Evolutionary conservation across 2,888 invertebrate species (phyloP).

Genomic region (Dicyrtoma fusca): DNA sequence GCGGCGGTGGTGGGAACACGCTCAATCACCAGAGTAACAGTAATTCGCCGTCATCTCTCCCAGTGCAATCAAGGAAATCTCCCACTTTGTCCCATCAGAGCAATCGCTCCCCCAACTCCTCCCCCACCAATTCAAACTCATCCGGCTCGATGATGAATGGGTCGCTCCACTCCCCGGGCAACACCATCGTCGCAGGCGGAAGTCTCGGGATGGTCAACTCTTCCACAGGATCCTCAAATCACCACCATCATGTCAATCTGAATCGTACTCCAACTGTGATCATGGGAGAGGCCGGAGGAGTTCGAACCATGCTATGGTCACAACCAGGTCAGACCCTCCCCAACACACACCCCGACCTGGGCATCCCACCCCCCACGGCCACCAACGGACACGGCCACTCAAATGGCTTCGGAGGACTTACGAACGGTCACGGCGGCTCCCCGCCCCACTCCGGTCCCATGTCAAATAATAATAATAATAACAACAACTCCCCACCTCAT

Average conservation of each 20-base stretch:
- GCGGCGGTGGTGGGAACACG: slow-evolving; percentile 41
- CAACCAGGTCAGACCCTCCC: slow-evolving; percentile 63
- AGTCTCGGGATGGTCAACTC: slow-evolving; percentile 54
- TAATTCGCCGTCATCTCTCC: slow-evolving; percentile 43
- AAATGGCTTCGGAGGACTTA: slow-evolving; percentile 59
- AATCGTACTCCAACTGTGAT: slow-evolving; percentile 79
- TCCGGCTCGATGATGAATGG: slow-evolving; percentile 51
- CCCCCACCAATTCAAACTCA: slow-evolving; percentile 54
- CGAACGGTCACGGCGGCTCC: slow-evolving; percentile 51
- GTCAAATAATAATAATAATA: slow-evolving; percentile 27
- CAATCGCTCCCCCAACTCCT: slow-evolving; percentile 55
- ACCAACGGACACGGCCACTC: slow-evolving; percentile 39
- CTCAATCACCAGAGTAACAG: background rate
- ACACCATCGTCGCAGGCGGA: slow-evolving; percentile 55
- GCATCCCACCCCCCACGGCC: slow-evolving; percentile 12
- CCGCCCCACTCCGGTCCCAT: slow-evolving; percentile 27
- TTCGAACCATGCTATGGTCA: slow-evolving; percentile 73
- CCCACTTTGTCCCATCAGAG: slow-evolving; percentile 31
- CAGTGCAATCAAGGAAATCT: slow-evolving; percentile 41
- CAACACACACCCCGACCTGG: slow-evolving; percentile 39
- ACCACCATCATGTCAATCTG: slow-evolving; percentile 61
- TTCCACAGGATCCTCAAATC: slow-evolving; percentile 37
- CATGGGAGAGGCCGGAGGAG: slow-evolving; percentile 91
- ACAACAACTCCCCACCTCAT: slow-evolving; percentile 46
- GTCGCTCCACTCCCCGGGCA: slow-evolving; percentile 51